Base-by-base conservation (phyloP, 1,140 invertebrate genomes). In the Pteromalus puparum region DNA sequence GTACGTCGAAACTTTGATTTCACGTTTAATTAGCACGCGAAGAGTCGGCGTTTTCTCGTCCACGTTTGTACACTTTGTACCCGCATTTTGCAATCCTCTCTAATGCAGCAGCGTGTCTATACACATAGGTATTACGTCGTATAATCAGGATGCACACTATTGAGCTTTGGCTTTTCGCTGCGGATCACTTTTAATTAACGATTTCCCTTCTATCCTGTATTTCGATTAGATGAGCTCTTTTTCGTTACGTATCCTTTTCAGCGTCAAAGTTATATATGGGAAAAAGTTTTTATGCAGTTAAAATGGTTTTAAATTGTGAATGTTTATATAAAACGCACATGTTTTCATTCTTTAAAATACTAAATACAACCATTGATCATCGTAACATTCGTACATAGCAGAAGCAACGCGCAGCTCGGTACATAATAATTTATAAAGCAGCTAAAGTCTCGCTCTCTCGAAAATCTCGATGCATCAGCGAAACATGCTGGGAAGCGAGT, bases 1-100 rank as follows among this genome's bases (percentile, higher is more conserved):
- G n/a, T 70, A 30, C 1, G 26, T 72, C 38, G 10, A 61, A 81
- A 53, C 42, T 81, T 81, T 73, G 7, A 81, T 73, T 81, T 73
- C 42, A 38, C 42, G 6, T 80, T 80, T 80, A 72, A 80, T 70
- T 70, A 30, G 6, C n/a, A 21, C 26, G 74, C 38, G 12, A 0
- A 2, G 67, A 13, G 67, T 26, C 67, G 67, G 10, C 24, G 24
- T 28, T 24, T 9, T 68, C 24, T 68, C 26, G 24, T 68, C 48
- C 48, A 5, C 15, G 53, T 15, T 34, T 73, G 30, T 72, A 24
- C 30, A 38, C 30, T 2, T 5, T 34, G 34, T 34, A 15, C n/a
- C n/a, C 34, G 72, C 72, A 18, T 74, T 7, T 28, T 74, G 72
- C 72, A 34, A 70, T 26, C 68, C 68, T 30, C 68, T 30, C 26